Percentiles rank a stretch among this genome's conserved stretches.
These are phyloP conservation scores for Caenorhabditis imperialis DNA, from an alignment of 2,888 invertebrate genomes.

Conservation along the genomic window DNA sequence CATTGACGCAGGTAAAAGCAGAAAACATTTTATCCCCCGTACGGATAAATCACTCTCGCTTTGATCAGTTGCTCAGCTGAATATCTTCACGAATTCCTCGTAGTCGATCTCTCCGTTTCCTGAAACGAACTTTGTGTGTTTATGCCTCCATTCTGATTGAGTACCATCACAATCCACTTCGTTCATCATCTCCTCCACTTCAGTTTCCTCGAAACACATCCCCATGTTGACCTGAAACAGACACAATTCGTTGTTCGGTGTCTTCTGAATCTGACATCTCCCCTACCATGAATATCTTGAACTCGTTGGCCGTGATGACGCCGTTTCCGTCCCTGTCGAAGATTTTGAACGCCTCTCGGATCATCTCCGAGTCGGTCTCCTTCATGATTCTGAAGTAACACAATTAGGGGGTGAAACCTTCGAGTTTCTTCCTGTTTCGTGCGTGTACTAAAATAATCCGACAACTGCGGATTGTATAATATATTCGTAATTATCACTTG, in stretches of 20 bases:
- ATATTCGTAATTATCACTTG: constrained; percentile 21
- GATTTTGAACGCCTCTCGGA: constrained; percentile 76
- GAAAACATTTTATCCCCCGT: constrained; percentile 18
- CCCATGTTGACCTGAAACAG: constrained; percentile 72
- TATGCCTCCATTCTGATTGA: not conserved
- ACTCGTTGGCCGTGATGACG: constrained; percentile 72
- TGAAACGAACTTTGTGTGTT: constrained; percentile 19
- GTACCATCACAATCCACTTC: constrained; percentile 69
- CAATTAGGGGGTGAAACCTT: not conserved
- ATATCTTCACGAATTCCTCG: constrained; percentile 67
- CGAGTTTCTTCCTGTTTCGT: not conserved
- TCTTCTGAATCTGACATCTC: constrained; percentile 19
- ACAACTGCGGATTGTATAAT: constrained; percentile 10
- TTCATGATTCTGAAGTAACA: constrained; percentile 72
- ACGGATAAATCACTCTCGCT: not conserved
- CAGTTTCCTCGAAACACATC: constrained; percentile 76
- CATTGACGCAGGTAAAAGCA: too few relatives aligned
- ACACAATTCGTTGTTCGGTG: constrained; percentile 3
- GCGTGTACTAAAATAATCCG: constrained; percentile 17
- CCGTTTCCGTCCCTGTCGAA: constrained; percentile 69
- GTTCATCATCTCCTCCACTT: constrained; percentile 76
- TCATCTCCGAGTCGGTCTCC: constrained; percentile 75
- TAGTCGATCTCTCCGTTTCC: constrained; percentile 73
- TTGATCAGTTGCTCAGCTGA: constrained; percentile 23
- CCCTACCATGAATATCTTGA: constrained; percentile 72